A percentile compares a stretch with the other conserved stretches of the same genome.
phyloP scores from a whole-genome alignment of 2,113 vertebrate species.

The Chinchilla lanigera region DNA sequence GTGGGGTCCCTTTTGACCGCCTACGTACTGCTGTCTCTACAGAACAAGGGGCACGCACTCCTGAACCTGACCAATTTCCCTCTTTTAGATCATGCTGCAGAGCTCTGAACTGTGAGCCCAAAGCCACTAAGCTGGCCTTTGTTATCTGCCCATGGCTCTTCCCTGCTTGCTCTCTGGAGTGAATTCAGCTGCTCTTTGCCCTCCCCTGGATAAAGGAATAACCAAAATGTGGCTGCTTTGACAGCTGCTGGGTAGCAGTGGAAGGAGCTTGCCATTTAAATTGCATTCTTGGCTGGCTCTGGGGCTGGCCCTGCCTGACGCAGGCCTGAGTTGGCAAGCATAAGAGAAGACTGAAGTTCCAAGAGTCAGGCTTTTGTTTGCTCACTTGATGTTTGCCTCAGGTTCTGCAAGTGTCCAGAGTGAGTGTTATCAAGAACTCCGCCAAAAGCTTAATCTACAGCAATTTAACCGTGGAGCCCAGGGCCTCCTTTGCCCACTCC shows the following conservation, averaged over 20 bases:
- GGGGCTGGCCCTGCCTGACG: too few relatives aligned
- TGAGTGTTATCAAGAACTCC: not conserved
- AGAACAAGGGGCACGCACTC: not conserved
- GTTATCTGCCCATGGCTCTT: not conserved
- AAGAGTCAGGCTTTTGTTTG: not conserved
- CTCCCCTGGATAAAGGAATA: fast-evolving
- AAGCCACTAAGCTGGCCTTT: not conserved
- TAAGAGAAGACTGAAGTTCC: not conserved
- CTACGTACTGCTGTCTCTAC: fast-evolving
- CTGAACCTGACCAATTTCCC: not conserved
- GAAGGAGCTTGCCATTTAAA: not conserved
- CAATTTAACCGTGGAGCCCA: fast-evolving
- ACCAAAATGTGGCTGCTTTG: not conserved
- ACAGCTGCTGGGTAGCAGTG: not conserved
- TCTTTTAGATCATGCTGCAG: not conserved
- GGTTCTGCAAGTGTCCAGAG: too few relatives aligned
- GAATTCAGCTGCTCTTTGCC: not conserved
- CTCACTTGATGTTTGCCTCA: not conserved
- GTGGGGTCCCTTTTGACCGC: not conserved
- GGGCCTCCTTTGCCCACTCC: fast-evolving
- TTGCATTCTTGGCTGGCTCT: fast-evolving
- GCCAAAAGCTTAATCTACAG: not conserved
- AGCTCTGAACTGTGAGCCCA: not conserved
- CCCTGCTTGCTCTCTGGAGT: fast-evolving
- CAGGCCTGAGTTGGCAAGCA: not conserved